Percentiles rank a stretch among this genome's conserved stretches.
Evolutionary conservation across 2,797 vertebrate genomes (phyloP).

Genomic region (Buceros bicornis): DNA sequence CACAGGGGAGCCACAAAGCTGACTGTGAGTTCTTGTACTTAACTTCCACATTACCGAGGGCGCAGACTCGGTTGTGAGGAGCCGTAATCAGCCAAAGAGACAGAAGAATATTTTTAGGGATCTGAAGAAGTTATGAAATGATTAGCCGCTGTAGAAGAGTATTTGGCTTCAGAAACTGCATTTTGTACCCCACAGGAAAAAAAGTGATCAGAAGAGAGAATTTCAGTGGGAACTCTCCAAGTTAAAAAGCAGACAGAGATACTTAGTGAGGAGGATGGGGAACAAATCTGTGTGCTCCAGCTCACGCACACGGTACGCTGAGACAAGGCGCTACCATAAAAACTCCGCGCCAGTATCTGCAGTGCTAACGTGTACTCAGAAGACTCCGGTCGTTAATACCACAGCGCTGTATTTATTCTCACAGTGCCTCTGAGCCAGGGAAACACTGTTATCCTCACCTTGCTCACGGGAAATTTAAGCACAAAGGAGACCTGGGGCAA

Average conservation of each 20-base stretch:
- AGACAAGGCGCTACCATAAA: conserved; percentile 2
- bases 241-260: background rate
- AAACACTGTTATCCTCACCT: background rate
- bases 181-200: background rate
- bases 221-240: background rate
- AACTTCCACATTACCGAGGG: conserved; percentile 2
- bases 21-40: background rate
- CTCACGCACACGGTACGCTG: background rate
- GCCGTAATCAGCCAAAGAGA: background rate
- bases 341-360: background rate
- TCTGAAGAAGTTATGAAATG: background rate
- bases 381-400: background rate
- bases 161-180: background rate
- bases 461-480: background rate
- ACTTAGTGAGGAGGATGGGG: background rate
- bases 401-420: background rate
- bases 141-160: background rate
- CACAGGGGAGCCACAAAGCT: background rate
- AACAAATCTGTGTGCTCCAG: background rate
- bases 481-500: background rate
- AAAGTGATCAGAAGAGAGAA: background rate
- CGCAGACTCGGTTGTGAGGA: background rate
- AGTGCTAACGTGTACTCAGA: background rate
- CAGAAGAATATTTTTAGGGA: background rate
- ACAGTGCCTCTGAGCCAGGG: background rate